Evolutionary conservation across 2,113 vertebrate species (phyloP).

Genomic region (Pelodiscus sinensis): DNA sequence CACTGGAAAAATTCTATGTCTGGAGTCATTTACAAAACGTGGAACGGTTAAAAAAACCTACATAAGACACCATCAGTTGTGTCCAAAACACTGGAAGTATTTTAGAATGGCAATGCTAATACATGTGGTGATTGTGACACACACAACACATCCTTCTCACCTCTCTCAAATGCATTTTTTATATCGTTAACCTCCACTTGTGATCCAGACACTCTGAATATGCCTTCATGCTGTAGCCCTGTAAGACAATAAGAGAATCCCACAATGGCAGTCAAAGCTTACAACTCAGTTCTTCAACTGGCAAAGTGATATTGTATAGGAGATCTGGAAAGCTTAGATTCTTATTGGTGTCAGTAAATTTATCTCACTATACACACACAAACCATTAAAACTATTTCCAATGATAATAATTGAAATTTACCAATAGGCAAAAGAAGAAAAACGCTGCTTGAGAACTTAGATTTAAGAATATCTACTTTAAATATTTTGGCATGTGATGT

Average conservation of each 20-base stretch:
- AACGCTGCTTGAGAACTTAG: background rate
- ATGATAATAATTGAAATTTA: background rate
- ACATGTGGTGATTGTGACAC: background rate
- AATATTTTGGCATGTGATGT: background rate
- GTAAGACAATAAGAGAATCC: background rate
- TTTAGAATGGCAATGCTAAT: background rate
- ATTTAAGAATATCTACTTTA: background rate
- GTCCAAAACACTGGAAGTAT: background rate
- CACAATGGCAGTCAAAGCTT: background rate
- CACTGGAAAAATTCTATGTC: background rate
- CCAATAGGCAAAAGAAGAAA: background rate
- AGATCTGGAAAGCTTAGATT: background rate
- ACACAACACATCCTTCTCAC: constrained; percentile 68
- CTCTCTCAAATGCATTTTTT: constrained; percentile 99
- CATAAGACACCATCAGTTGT: background rate
- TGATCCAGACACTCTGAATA: constrained; percentile 97
- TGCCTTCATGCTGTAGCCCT: constrained; percentile 97
- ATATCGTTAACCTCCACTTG: constrained; percentile 99
- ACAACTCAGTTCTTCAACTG: background rate
- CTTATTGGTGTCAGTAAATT: background rate
- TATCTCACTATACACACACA: background rate
- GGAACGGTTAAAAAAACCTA: background rate
- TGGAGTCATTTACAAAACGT: background rate
- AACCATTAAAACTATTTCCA: background rate
- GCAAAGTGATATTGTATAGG: background rate